These are phyloP conservation scores for Crossaster papposus DNA, from an alignment of 53 echinoderm and acorn worm genomes.

Conservation along the genomic window DNA sequence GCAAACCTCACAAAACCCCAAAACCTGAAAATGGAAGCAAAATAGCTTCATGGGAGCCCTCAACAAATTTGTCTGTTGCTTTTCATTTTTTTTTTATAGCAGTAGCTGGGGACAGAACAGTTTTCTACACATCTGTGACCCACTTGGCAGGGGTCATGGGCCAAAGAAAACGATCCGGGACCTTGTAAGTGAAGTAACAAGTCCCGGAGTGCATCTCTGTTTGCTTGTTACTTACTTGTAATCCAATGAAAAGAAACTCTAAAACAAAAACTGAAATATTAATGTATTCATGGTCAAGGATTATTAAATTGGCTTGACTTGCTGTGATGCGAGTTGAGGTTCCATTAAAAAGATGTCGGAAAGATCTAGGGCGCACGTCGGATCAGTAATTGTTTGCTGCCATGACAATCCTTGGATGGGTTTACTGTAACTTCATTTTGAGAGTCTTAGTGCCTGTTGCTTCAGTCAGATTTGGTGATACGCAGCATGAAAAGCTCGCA, in stretches of 20 bases:
- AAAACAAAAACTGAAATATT: not conserved
- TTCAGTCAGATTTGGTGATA: no score
- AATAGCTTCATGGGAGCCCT: not conserved
- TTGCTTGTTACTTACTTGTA: not conserved
- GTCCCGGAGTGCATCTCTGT: slow-evolving; percentile 48
- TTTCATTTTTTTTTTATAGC: not conserved
- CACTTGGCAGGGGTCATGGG: slow-evolving; percentile 37
- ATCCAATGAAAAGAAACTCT: not conserved
- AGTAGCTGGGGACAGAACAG: not conserved
- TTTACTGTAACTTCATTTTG: not conserved
- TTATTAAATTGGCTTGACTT: not conserved
- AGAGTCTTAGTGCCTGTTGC: no score
- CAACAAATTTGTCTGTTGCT: not conserved
- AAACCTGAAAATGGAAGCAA: not conserved
- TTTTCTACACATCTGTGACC: slow-evolving; percentile 43
- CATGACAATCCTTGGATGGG: not conserved
- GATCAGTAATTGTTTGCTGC: not conserved
- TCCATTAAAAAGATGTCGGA: not conserved
- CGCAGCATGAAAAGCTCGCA: no score
- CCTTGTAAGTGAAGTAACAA: slow-evolving; percentile 33
- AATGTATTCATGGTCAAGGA: not conserved
- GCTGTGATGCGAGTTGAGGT: not conserved
- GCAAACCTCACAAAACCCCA: no score
- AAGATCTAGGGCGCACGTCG: not conserved
- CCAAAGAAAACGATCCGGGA: slow-evolving; percentile 27